Percentiles rank a stretch among this genome's conserved stretches.
Evolutionary conservation across 2,113 vertebrate genomes (phyloP).

Genomic region (Oncorhynchus clarkii): DNA sequence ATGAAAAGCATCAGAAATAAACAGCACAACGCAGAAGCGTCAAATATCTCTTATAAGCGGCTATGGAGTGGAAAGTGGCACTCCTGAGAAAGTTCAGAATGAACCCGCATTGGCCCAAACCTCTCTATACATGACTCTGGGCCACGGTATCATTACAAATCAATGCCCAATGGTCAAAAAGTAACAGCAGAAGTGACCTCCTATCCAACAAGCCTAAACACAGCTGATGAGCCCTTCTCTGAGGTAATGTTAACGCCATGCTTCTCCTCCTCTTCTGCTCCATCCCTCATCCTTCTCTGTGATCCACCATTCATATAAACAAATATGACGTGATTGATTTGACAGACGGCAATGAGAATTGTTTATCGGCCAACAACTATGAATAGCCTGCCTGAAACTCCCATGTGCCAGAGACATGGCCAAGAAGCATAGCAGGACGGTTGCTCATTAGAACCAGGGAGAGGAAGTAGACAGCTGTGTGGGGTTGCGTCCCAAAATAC

Average conservation of each 20-base stretch:
- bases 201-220: too few species aligned
- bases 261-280: conserved; percentile 35
- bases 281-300: conserved; percentile 60
- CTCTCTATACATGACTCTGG: too few species aligned
- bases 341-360: conserved; percentile 65
- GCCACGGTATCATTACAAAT: too few species aligned
- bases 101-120: too few species aligned
- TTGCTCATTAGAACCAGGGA: conserved; percentile 36
- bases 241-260: conserved; percentile 56
- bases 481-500: neutral
- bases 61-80: too few species aligned
- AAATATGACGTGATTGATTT: conserved; percentile 73
- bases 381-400: conserved; percentile 61
- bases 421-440: conserved; percentile 32
- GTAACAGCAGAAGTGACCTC: too few species aligned
- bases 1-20: too few species aligned
- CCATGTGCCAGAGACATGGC: conserved; percentile 18
- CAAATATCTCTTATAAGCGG: too few species aligned
- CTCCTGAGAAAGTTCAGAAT: too few species aligned
- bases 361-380: conserved; percentile 62
- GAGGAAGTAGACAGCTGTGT: neutral
- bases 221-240: conserved; percentile 60
- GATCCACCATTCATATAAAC: conserved; percentile 69
- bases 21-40: too few species aligned
- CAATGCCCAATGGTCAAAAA: too few species aligned